Percentiles rank a stretch among this genome's conserved stretches.
These are phyloP conservation scores for Arvicola amphibius DNA, from an alignment of 2,797 vertebrate species.

Conservation along the genomic window DNA sequence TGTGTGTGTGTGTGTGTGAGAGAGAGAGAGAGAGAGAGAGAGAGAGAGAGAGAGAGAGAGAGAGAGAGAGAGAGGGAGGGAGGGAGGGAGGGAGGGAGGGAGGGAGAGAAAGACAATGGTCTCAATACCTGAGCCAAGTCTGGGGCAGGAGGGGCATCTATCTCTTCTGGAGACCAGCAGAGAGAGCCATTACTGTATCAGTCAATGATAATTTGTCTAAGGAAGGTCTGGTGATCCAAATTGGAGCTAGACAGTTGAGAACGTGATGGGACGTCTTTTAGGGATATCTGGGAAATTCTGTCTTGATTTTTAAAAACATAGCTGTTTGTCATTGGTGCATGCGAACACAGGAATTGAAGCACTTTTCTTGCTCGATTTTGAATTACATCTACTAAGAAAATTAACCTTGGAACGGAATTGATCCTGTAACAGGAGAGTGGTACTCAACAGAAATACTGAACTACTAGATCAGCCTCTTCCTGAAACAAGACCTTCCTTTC, in stretches of 20 bases:
- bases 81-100: neutral
- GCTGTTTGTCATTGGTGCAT: slow-evolving; percentile 19
- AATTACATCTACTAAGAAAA: neutral
- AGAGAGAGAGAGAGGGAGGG: too few species aligned
- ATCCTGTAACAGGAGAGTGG: neutral
- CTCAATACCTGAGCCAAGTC: neutral
- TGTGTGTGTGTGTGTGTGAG: neutral
- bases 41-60: too few species aligned
- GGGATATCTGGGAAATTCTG: neutral
- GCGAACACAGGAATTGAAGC: neutral
- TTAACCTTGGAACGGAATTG: slow-evolving; percentile 6
- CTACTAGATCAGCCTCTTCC: slow-evolving; percentile 26
- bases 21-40: too few species aligned
- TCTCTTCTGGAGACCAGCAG: neutral
- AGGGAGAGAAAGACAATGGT: neutral
- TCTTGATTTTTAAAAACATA: slow-evolving; percentile 11
- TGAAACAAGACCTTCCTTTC: neutral
- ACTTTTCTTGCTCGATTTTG: neutral
- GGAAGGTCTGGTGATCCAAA: neutral
- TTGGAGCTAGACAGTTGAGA: slow-evolving; percentile 10
- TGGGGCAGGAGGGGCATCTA: neutral
- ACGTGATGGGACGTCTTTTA: neutral
- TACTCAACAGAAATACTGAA: slow-evolving; percentile 26
- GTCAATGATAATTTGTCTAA: neutral
- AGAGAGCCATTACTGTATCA: neutral